Base-by-base conservation (phyloP, 2,113 vertebrate species). In the Melanerpes aurifrons region DNA sequence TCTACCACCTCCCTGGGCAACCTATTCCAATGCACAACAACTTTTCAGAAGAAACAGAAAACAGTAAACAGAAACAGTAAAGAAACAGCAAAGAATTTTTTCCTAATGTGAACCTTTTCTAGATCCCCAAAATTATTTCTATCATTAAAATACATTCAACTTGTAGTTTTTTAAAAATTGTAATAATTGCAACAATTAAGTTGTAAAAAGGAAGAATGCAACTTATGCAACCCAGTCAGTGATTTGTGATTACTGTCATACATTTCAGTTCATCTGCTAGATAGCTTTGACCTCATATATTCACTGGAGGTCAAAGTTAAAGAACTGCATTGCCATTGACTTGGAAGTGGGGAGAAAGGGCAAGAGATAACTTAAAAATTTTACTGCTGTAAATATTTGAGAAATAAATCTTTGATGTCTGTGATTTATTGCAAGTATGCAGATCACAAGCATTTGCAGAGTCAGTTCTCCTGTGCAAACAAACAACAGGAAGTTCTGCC, bases 401-500 rank as follows among this genome's bases (percentile, higher is more conserved):
- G 59, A 96, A 96, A 87, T 82, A 95, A 96, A 92, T 75, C 19
- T 15, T 16, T 87, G 57, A 22, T 75, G 18, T 45, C 54, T 89
- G 70, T 78, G 68, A 87, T 77, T 89, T 61, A 25, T 84, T 93
- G 81, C 40, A 90, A 84, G 37, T 77, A 76, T 50, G 28, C 82
- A 97, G 64, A 85, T 96, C 71, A 89, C 87, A 95, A 96, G 96
- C 85, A 93, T 92, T 72, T 86, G 72, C 26, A 16, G 76, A 79
- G n/a, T 93, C 68, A 79, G 25, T 68, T 93, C 59, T 97, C 59
- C n/a, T 53, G 7, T 76, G 59, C 77, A 95, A 96, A 77, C 1
- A 2, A 92, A 87, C 19, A 72, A 3, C 17, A 53, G 70, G 53
- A 61, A 94, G 78, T 90, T 82, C 59, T 76, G 26, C 74, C 91